Conservation (phyloP, 2,797 vertebrate genomes). For the Dendrocincla tyrannina region DNA sequence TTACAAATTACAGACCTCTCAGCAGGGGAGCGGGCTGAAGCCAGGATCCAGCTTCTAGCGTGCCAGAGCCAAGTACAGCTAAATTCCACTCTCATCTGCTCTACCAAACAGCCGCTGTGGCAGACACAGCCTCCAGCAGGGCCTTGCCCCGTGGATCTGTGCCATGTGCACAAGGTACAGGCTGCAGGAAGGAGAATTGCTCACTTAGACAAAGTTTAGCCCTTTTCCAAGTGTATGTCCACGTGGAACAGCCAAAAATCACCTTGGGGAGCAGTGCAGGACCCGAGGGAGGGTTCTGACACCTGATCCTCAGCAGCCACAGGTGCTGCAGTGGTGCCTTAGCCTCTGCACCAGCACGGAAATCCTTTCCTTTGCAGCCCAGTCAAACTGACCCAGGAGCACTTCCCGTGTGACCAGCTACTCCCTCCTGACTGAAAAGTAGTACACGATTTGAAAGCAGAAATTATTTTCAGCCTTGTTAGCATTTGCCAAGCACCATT, state of each 20-base stretch:
- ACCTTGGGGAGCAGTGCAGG: accelerated
- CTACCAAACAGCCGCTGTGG: neutral
- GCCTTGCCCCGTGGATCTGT: accelerated
- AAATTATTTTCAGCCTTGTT: neutral
- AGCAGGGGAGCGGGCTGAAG: neutral
- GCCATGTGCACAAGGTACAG: accelerated
- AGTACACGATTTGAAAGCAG: neutral
- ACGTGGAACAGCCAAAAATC: neutral
- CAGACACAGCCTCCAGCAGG: neutral
- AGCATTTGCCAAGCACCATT: neutral
- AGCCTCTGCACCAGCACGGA: neutral
- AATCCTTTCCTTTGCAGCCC: neutral
- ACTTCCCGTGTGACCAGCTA: accelerated
- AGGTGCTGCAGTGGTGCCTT: neutral
- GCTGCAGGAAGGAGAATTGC: too few species aligned
- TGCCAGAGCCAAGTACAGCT: neutral
- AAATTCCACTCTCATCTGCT: neutral
- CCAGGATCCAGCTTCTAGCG: neutral
- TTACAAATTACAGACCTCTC: conserved; percentile 9
- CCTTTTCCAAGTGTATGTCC: neutral
- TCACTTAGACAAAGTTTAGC: neutral
- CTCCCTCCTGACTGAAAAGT: neutral
- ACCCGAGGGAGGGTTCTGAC: accelerated
- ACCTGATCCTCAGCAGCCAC: neutral
- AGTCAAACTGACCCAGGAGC: neutral